Evolutionary conservation across 1,140 invertebrate genomes (phyloP).

Genomic region (Phocides pigmalion): DNA sequence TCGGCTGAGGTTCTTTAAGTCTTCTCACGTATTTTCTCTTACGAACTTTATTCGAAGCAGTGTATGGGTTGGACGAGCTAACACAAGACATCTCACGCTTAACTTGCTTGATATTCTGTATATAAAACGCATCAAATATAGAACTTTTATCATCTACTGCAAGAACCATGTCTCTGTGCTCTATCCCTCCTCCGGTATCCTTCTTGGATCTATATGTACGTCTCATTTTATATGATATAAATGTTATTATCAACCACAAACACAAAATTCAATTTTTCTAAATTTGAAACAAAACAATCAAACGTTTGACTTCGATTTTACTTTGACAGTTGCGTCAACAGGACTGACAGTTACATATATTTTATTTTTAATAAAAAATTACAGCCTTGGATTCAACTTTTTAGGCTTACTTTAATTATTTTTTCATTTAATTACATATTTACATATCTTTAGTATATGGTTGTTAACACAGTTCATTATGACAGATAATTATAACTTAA

Average conservation of each 20-base stretch:
- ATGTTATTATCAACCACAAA: neutral
- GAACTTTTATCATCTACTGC: slow-evolving; percentile 63
- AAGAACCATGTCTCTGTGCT: slow-evolving; percentile 59
- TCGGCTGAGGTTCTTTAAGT: slow-evolving; percentile 43
- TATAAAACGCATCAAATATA: slow-evolving; percentile 73
- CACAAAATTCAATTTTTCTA: slow-evolving; percentile 13
- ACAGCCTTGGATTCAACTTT: too few relatives aligned
- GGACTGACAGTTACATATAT: too few relatives aligned
- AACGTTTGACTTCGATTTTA: slow-evolving; percentile 1
- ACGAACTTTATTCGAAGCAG: slow-evolving; percentile 58
- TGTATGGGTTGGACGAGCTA: slow-evolving; percentile 50
- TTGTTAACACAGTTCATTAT: too few relatives aligned
- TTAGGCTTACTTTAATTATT: too few relatives aligned
- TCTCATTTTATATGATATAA: slow-evolving; percentile 49
- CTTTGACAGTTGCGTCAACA: neutral
- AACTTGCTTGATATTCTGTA: slow-evolving; percentile 75
- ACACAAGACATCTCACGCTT: slow-evolving; percentile 67
- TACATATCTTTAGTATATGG: too few relatives aligned
- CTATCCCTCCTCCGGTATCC: slow-evolving; percentile 57
- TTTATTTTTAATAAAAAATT: too few relatives aligned
- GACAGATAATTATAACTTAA: too few relatives aligned
- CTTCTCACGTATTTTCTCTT: slow-evolving; percentile 74
- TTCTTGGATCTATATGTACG: slow-evolving; percentile 76
- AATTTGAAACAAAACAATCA: slow-evolving; percentile 37
- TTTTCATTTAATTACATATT: too few relatives aligned